Evolutionary conservation across 2,888 invertebrate species (phyloP), one percentile per base, ranked within the genome.

Genomic region (Lasioglossum figueresi): DNA sequence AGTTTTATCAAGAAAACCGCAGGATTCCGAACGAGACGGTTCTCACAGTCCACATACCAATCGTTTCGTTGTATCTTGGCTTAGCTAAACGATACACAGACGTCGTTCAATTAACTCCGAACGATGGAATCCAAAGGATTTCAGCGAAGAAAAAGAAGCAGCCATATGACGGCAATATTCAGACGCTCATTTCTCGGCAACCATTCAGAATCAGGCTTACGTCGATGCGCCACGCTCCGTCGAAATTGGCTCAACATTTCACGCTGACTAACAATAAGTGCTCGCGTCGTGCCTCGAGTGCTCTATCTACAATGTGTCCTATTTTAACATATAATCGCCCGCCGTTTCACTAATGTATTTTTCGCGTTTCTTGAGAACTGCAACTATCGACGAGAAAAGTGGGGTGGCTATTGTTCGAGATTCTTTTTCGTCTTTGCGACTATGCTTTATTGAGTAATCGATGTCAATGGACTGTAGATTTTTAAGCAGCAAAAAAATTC

Each of bases 31-130:
- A 27, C 34, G 43, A 12, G 16, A 19, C 73, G n/a, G 31, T 59
- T 43, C 48, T 40, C 27, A n/a, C n/a, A 2, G 59, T 43, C 23
- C 19, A 74, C 59, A 37, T 34, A 56, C 27, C 79, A 74, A 84
- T 63, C 76, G 73, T 71, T 71, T 74, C 19, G 27, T 75, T 45
- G 84, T 75, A 71, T 84, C 84, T 71, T 71, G 71, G 71, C 74
- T 84, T 52, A 56, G 84, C 63, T 84, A 56, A 79, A 84, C 75
- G 84, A 79, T 75, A 63, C 70, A 79, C 71, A 52, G 52, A 31
- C 37, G 84, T 79, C 75, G 84, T 78, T 83, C 84, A 84, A 83
- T 84, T 84, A 84, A 84, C 84, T 84, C 43, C 74, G 52, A 52
- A 71, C 71, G 84, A 78, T 63, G 59, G 78, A 63, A 78, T 83